These are phyloP conservation scores for Dolomedes plantarius DNA, from an alignment of 2,888 invertebrate genomes.

Conservation along the genomic window DNA sequence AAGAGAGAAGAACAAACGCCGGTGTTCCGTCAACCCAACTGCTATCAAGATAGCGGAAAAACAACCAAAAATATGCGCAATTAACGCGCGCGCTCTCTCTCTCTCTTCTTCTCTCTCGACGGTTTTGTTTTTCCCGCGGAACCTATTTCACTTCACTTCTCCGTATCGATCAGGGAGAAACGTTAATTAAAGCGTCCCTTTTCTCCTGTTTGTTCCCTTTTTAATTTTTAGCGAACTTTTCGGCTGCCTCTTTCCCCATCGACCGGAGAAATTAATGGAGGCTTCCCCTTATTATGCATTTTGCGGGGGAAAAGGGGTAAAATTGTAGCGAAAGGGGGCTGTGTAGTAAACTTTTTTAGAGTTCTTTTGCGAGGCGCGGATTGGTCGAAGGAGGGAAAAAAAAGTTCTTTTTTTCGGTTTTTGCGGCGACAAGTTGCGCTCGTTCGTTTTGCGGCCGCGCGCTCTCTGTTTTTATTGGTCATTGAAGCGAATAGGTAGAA, in stretches of 20 bases:
- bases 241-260: not conserved
- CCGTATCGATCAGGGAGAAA: slow-evolving; percentile 2
- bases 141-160: slow-evolving; percentile 1
- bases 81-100: slow-evolving; percentile 9
- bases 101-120: no score
- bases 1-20: slow-evolving; percentile 17
- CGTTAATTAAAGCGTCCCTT: slow-evolving; percentile 2
- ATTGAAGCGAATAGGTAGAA: not conserved
- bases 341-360: not conserved
- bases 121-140: slow-evolving; percentile 11
- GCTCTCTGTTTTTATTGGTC: slow-evolving; percentile 5
- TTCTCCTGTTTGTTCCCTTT: not conserved
- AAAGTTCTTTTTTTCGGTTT: slow-evolving; percentile 7
- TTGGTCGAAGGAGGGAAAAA: not conserved
- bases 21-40: slow-evolving; percentile 9
- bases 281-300: not conserved
- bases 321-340: not conserved
- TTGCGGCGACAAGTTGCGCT: slow-evolving; percentile 16
- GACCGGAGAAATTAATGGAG: not conserved
- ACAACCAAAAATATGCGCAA: slow-evolving; percentile 16
- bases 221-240: slow-evolving; percentile 8
- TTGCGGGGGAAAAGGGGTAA: slow-evolving; percentile 1
- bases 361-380: not conserved
- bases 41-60: not conserved
- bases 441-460: slow-evolving; percentile 8